Percentiles rank a stretch among this genome's conserved stretches.
Conservation (phyloP, 2,888 invertebrate genomes). For the Orchesella flavescens region DNA sequence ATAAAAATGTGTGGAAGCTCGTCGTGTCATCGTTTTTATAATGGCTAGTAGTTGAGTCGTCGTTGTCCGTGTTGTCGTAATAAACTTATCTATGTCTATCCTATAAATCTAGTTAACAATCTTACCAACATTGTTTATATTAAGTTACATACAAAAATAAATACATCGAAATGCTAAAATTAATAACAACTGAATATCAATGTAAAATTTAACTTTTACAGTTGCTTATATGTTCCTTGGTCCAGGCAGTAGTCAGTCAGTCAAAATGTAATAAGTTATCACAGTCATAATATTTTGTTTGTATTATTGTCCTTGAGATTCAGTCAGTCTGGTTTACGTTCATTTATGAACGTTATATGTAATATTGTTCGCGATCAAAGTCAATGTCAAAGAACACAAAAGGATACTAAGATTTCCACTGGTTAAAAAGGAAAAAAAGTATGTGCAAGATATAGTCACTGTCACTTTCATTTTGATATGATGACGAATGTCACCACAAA, state of each 20-base stretch:
- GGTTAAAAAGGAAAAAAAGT: neutral
- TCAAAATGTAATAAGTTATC: constrained; percentile 12
- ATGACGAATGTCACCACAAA: neutral
- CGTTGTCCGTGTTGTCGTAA: no score
- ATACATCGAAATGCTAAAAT: neutral
- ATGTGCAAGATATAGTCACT: constrained; percentile 12
- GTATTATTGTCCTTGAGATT: constrained; percentile 10
- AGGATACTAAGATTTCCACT: constrained; percentile 1
- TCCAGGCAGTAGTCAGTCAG: neutral
- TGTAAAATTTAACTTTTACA: neutral
- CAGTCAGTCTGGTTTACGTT: neutral
- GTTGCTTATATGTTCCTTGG: neutral
- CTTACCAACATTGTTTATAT: no score
- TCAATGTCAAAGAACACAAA: neutral
- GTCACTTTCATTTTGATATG: constrained; percentile 32
- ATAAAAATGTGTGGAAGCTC: no score
- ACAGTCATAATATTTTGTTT: constrained; percentile 13
- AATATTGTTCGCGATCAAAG: neutral
- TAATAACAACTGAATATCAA: neutral
- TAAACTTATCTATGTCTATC: no score
- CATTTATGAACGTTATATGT: no score
- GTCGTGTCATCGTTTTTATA: no score
- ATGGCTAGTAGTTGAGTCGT: no score
- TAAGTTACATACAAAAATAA: neutral
- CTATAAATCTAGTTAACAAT: no score